A percentile compares a stretch with the other conserved stretches of the same genome.
Evolutionary conservation across 2,888 invertebrate genomes (phyloP).

Genomic region (Drosophila colorata): DNA sequence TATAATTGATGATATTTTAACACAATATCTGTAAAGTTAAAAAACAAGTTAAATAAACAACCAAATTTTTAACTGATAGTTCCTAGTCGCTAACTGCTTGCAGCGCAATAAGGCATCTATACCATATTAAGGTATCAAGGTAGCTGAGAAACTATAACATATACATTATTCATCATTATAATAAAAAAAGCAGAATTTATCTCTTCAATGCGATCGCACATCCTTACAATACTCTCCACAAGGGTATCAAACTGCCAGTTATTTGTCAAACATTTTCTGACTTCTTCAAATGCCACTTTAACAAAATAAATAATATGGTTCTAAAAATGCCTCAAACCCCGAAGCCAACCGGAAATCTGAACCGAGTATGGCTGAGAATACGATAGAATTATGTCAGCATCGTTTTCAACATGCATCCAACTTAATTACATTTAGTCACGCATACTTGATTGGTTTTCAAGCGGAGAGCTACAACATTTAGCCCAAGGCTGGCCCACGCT

Average conservation of each 20-base stretch:
- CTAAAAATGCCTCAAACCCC: slow-evolving; percentile 26
- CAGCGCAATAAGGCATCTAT: too few species aligned
- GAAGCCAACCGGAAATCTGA: slow-evolving; percentile 59
- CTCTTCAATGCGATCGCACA: too few species aligned
- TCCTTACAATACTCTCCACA: too few species aligned
- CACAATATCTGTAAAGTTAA: too few species aligned
- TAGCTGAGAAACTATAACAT: too few species aligned
- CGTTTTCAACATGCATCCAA: slow-evolving; percentile 62
- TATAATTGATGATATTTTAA: too few species aligned
- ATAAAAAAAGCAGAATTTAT: too few species aligned
- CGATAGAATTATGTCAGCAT: slow-evolving; percentile 65
- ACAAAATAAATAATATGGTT: slow-evolving; percentile 16
- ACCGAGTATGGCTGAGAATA: slow-evolving; percentile 20
- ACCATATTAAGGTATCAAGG: too few species aligned
- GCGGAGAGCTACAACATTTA: slow-evolving; percentile 30
- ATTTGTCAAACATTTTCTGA: not conserved
- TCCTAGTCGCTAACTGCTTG: too few species aligned
- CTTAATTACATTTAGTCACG: slow-evolving; percentile 71
- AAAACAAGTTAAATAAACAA: too few species aligned
- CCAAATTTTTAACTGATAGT: too few species aligned
- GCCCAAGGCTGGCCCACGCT: slow-evolving; percentile 54
- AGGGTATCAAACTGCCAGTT: not conserved
- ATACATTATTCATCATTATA: too few species aligned
- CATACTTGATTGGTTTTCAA: slow-evolving; percentile 70
- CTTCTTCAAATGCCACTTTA: slow-evolving; percentile 12